phyloP scores from a whole-genome alignment of 30 jellyfish, hydroid and myxozoan genomes.

The Turritopsis rubra region DNA sequence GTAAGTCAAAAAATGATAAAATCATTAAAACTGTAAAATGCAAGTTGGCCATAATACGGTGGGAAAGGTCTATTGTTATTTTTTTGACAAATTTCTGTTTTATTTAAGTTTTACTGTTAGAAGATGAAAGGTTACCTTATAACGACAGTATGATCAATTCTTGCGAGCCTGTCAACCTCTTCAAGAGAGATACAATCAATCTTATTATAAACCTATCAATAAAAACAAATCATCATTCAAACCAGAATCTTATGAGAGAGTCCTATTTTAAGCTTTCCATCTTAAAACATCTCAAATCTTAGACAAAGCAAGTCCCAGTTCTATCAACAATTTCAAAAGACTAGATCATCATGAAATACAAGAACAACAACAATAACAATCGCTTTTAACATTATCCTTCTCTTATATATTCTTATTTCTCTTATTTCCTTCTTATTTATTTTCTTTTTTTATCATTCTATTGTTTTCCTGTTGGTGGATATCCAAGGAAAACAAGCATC shows the following conservation, averaged over 20 bases:
- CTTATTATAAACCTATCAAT: conserved; percentile 77
- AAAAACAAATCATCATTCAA: not conserved
- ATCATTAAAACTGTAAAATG: too few species aligned
- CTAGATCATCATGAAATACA: not conserved
- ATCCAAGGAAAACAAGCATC: too few species aligned
- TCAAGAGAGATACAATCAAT: conserved; percentile 91
- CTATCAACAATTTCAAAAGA: not conserved
- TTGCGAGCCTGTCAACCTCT: conserved; percentile 97
- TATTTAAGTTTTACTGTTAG: not conserved
- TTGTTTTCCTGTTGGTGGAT: too few species aligned
- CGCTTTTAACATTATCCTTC: not conserved
- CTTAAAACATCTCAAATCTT: too few species aligned
- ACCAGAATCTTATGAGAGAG: too few species aligned
- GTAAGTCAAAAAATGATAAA: too few species aligned
- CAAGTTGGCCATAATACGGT: too few species aligned
- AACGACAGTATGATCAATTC: conserved; percentile 81
- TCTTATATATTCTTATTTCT: not conserved
- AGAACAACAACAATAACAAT: not conserved
- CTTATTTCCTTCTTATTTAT: too few species aligned
- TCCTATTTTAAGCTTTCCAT: too few species aligned
- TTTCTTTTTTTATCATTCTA: too few species aligned
- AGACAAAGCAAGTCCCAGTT: not conserved
- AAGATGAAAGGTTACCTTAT: conserved; percentile 51
- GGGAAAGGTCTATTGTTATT: too few species aligned
- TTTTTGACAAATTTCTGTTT: too few species aligned